Evolutionary conservation across 2,113 vertebrate genomes (phyloP).

Genomic region (Saccopteryx bilineata): DNA sequence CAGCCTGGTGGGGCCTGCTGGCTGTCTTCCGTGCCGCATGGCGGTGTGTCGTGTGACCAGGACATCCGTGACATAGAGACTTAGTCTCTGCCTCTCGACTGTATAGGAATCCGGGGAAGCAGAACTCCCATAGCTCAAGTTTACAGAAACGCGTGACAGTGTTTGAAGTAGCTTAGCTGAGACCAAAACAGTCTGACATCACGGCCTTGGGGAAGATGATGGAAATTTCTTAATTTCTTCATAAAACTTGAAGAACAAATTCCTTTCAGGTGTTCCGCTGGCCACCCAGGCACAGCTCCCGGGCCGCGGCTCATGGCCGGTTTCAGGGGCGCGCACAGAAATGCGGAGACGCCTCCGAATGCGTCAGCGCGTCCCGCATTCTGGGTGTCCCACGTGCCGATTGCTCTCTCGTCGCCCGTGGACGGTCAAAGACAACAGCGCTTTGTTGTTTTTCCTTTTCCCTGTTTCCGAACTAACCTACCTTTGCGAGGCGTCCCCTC

Average conservation of each 20-base stretch:
- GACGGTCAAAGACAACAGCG: neutral
- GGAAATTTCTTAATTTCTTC: constrained; percentile 82
- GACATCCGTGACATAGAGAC: constrained; percentile 67
- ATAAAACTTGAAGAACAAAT: constrained; percentile 67
- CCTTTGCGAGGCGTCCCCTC: neutral
- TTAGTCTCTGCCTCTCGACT: constrained; percentile 32
- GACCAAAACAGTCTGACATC: constrained; percentile 83
- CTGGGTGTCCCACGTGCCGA: neutral
- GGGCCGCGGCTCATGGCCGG: neutral
- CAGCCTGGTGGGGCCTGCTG: neutral
- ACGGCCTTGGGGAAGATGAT: constrained; percentile 74
- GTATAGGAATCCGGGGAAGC: constrained; percentile 69
- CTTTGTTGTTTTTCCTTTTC: neutral
- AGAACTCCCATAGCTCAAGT: constrained; percentile 81
- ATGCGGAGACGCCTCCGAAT: neutral
- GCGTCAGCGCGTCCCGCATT: accelerated
- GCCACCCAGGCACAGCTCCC: constrained; percentile 76
- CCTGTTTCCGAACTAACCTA: neutral
- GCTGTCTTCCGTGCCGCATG: neutral
- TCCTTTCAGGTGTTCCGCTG: constrained; percentile 76
- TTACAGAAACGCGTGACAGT: constrained; percentile 81
- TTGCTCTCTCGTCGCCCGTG: neutral
- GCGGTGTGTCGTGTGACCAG: constrained; percentile 52
- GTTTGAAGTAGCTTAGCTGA: constrained; percentile 83
- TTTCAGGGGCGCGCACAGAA: constrained; percentile 40